Base-by-base conservation (phyloP, 2,113 vertebrate genomes). In the Chascanopsetta lugubris region DNA sequence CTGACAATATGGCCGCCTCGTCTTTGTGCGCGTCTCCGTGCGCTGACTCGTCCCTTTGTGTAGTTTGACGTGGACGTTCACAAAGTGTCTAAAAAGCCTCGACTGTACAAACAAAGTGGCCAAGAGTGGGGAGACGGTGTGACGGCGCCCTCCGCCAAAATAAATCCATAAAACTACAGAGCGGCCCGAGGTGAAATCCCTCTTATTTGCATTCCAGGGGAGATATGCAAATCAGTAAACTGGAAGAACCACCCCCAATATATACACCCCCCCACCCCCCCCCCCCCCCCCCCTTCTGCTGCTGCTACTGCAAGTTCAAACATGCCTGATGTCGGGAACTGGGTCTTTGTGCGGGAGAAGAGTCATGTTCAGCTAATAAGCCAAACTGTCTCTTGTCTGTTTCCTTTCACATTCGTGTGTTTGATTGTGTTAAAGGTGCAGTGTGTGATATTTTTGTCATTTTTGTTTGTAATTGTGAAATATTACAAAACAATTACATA, bases 211-310 rank as follows among this genome's bases (percentile, higher is more conserved):
- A 89, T 88, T 59, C 32, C 59, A 22, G 18, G 9, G 26, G 17
- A 50, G 36, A 80, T 78, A 88, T 88, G 85, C 77, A 89, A 90
- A 91, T 70, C 9, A 46, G 58, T 69, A 6, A 8, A 1, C 15
- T 71, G 54, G 63, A 72, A 60, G 38, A 42, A 49, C 25, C 12
- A 45, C 5, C 36, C 29, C 13, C 10, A 30, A 30, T 8, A n/a
- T n/a, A n/a, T n/a, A n/a, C n/a, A n/a, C n/a, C n/a, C n/a, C n/a
- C n/a, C n/a, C n/a, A n/a, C n/a, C n/a, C n/a, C n/a, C n/a, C n/a
- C n/a, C n/a, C n/a, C n/a, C n/a, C n/a, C n/a, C n/a, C n/a, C n/a
- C n/a, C 8, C 29, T n/a, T n/a, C n/a, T n/a, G n/a, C n/a, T 38
- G 1, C 12, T 15, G 4, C 34, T 15, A 5, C 32, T 45, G 26